Conservation (phyloP, 2,797 vertebrate genomes). For the Peromyscus nudipes region DNA sequence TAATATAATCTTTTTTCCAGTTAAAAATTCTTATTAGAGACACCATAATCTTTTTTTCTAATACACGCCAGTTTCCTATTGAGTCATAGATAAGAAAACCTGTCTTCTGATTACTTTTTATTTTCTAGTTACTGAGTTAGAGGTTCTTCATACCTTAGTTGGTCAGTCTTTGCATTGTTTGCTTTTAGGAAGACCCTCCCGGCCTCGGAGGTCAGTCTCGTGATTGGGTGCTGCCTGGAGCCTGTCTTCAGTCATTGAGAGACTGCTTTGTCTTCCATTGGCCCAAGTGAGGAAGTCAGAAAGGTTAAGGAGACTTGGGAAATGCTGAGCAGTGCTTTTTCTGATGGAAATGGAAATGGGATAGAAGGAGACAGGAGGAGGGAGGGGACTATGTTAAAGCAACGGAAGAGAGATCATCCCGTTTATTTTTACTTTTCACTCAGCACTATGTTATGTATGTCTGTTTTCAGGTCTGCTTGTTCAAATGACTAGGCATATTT, state of each 20-base stretch:
- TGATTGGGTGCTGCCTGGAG: conserved; percentile 17
- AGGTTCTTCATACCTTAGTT: neutral
- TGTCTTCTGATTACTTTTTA: conserved; percentile 51
- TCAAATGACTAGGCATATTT: conserved; percentile 73
- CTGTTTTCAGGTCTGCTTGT: conserved; percentile 63
- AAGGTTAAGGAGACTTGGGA: conserved; percentile 73
- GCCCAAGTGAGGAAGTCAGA: conserved; percentile 66
- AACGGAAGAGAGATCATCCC: conserved; percentile 40
- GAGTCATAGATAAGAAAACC: conserved; percentile 39
- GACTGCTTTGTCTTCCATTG: conserved; percentile 68
- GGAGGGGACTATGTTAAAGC: conserved; percentile 39
- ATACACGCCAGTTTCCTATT: conserved; percentile 10
- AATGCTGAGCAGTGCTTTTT: conserved; percentile 72
- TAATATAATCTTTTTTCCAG: conserved; percentile 26
- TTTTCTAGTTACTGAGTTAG: conserved; percentile 34
- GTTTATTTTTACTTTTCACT: conserved; percentile 35
- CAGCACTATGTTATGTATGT: neutral
- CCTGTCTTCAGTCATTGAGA: conserved; percentile 69
- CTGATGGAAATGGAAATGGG: conserved; percentile 72
- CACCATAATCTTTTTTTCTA: conserved; percentile 23
- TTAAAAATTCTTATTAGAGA: conserved; percentile 42
- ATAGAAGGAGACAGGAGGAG: conserved; percentile 51
- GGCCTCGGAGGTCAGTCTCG: conserved; percentile 6
- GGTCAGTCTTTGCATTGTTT: conserved; percentile 49
- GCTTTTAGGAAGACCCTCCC: conserved; percentile 26